Base-by-base conservation (phyloP, 2,797 vertebrate genomes). In the Lerista edwardsae region DNA sequence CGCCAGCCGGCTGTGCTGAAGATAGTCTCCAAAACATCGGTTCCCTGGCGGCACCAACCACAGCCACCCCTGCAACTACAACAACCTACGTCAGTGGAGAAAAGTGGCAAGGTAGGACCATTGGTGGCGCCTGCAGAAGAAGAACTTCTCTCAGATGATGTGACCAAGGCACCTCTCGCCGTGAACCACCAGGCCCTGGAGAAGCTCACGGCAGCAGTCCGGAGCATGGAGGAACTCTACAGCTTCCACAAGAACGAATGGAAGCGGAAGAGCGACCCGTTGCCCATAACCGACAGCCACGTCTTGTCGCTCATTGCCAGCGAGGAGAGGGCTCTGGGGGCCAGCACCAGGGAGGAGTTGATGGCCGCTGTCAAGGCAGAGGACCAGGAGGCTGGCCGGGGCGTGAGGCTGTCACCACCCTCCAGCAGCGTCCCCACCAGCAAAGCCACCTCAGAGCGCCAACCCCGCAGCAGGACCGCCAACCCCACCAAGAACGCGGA, bases 171-270 rank as follows among this genome's bases (percentile, higher is more conserved):
- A 0, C 88, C 90, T 2, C 83, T 93, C 0, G 91, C 95, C 65
- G 96, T 96, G 0, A 97, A 97, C 73, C 97, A 97, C 69, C 97
- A 96, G 0, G 99, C 98, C 0, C 91, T 99, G 84, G 97, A 99
- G 95, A 99, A 99, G 93, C 95, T 99, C 44, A 98, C 97, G 11
- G 99, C 99, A 0, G 99, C 99, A 0, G 98, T 99, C 57, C 97
- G 97, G 91, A 99, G 98, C 3, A 99, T 99, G 99, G 99, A 99
- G 84, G 97, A 99, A 90, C 97, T 99, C 11, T 99, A 99, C 76
- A 97, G 98, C 85, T 99, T 98, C 90, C 96, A 97, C 87, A 96
- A 97, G 69, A 97, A 98, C 5, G 98, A 99, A 86, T 99, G 98
- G 98, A 98, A 98, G 89, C 98, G 98, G 39, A 98, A 97, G 91